These are phyloP conservation scores for Microtus richardsoni DNA, from an alignment of 2,113 vertebrate species.

Conservation along the genomic window DNA sequence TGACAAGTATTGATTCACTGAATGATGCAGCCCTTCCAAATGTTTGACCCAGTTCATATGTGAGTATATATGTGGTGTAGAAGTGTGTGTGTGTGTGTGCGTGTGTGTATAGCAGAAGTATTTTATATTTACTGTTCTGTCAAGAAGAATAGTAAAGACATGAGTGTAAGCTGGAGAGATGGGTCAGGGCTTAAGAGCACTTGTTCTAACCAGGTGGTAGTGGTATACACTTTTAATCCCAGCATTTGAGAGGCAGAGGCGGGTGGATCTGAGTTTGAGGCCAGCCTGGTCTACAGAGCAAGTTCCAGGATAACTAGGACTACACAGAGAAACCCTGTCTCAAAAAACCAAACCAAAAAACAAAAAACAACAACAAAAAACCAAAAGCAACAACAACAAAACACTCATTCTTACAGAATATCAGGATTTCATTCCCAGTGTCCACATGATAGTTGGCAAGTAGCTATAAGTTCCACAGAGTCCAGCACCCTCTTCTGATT, in stretches of 20 bases:
- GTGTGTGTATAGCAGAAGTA: not conserved
- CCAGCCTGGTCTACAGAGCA: not conserved
- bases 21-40: not conserved
- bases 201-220: not conserved
- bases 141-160: not conserved
- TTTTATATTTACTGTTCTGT: not conserved
- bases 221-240: not conserved
- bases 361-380: not conserved
- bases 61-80: not conserved
- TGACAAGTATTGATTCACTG: constrained; percentile 21
- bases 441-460: not conserved
- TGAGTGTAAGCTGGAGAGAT: not conserved
- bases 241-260: not conserved
- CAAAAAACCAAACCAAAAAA: not conserved
- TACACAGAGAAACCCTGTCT: not conserved
- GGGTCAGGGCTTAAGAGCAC: not conserved
- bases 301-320: not conserved
- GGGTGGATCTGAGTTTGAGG: not conserved
- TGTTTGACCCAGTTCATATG: not conserved
- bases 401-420: not conserved
- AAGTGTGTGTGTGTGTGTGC: not conserved
- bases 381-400: not conserved
- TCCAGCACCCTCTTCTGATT: not conserved
- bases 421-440: not conserved
- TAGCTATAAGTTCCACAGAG: not conserved